Evolutionary conservation across 2,113 vertebrate species (phyloP).

Genomic region (Dromaius novaehollandiae): DNA sequence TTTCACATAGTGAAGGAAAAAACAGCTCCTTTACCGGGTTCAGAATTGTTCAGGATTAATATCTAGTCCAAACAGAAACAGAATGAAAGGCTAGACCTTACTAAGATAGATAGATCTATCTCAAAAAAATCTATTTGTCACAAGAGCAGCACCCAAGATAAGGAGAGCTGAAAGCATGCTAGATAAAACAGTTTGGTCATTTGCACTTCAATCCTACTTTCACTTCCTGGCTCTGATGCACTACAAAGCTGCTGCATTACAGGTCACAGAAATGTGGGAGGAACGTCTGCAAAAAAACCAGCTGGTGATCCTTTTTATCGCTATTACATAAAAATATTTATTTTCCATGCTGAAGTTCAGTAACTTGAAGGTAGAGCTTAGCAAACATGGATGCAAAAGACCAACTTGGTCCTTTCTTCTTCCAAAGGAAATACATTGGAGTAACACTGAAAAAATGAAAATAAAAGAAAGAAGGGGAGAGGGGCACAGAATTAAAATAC

Average conservation of each 20-base stretch:
- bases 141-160: background rate
- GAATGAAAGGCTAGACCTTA: background rate
- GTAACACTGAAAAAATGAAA: constrained; percentile 15
- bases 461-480: background rate
- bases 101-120: background rate
- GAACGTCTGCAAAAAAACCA: background rate
- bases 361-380: background rate
- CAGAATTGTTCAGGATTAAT: background rate
- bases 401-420: background rate
- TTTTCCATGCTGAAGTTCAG: background rate
- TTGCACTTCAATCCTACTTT: background rate
- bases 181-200: background rate
- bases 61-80: background rate
- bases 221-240: constrained; percentile 10
- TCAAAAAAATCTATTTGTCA: background rate
- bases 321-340: background rate
- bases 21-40: background rate
- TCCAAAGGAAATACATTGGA: background rate
- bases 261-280: background rate
- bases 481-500: background rate
- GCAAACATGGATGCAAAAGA: background rate
- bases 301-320: background rate
- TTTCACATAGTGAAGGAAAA: background rate
- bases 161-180: background rate
- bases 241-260: background rate